Evolutionary conservation across 2,113 vertebrate genomes (phyloP).

Genomic region (Pteronura brasiliensis): DNA sequence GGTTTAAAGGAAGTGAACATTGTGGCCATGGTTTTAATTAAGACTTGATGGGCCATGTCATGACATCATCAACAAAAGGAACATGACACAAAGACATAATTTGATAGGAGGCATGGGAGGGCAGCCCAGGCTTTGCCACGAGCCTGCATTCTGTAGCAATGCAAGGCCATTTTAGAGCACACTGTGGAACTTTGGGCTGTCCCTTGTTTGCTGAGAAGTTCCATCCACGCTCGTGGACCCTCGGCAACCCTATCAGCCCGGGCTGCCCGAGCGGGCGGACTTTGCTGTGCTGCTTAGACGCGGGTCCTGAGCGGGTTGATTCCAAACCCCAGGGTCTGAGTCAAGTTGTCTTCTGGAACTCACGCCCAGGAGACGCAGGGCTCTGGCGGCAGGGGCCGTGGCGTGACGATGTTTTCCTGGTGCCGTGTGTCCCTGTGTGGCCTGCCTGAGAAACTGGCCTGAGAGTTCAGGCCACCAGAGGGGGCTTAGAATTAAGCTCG

Average conservation of each 20-base stretch:
- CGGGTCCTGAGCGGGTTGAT: constrained; percentile 54
- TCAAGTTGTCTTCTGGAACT: constrained; percentile 64
- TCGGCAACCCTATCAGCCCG: not conserved
- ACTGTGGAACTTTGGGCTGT: not conserved
- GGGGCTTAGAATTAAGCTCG: not conserved
- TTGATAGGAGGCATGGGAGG: constrained; percentile 62
- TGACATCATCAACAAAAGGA: constrained; percentile 78
- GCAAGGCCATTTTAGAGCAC: constrained; percentile 62
- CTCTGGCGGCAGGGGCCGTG: not conserved
- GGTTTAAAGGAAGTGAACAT: constrained; percentile 70
- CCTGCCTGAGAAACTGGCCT: not conserved
- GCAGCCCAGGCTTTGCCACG: constrained; percentile 60
- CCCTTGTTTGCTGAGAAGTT: constrained; percentile 44
- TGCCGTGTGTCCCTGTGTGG: not conserved
- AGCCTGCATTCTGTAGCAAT: constrained; percentile 70
- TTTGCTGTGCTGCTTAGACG: not conserved
- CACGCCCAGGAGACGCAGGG: not conserved
- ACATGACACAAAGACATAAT: constrained; percentile 74
- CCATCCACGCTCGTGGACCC: not conserved
- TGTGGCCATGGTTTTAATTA: constrained; percentile 73
- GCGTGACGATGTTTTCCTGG: constrained; percentile 42
- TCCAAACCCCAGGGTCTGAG: constrained; percentile 48
- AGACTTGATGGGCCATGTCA: constrained; percentile 63
- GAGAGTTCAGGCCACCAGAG: not conserved
- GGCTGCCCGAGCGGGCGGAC: not conserved